A percentile compares a stretch with the other conserved stretches of the same genome.
phyloP scores from a whole-genome alignment of 2,888 invertebrate genomes.

The Phymatocera aterrima region DNA sequence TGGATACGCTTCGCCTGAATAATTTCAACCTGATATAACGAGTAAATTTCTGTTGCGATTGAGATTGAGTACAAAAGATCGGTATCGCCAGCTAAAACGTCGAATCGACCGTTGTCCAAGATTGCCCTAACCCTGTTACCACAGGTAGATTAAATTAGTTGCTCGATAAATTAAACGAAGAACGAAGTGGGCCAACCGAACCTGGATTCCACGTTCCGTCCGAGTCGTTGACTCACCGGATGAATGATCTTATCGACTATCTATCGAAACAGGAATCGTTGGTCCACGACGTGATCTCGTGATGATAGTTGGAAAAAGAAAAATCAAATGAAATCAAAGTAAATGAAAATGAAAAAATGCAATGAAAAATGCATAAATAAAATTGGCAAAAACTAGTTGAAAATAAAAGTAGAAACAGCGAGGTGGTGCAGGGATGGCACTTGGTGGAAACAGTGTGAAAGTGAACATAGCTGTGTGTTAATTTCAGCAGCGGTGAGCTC shows the following conservation, averaged over 20 bases:
- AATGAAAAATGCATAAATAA: background rate
- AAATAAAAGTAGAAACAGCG: constrained; percentile 49
- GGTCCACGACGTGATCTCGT: constrained; percentile 30
- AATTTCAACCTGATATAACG: background rate
- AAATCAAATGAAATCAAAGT: constrained; percentile 2
- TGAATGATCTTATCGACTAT: background rate
- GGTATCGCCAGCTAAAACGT: constrained; percentile 10
- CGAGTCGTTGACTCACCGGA: background rate
- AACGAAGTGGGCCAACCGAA: constrained; percentile 34
- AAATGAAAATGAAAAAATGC: background rate
- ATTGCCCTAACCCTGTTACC: constrained; percentile 59
- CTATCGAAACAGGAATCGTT: constrained; percentile 16
- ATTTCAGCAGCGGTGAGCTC: constrained; percentile 73
- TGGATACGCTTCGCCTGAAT: background rate
- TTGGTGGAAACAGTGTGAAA: constrained; percentile 61
- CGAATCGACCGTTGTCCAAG: constrained; percentile 55
- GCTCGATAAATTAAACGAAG: constrained; percentile 14
- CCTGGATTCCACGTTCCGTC: background rate
- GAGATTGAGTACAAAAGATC: constrained; percentile 21
- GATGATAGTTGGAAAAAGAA: constrained; percentile 24
- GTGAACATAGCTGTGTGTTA: constrained; percentile 65
- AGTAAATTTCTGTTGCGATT: background rate
- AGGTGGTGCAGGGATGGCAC: constrained; percentile 57
- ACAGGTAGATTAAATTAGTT: constrained; percentile 48
- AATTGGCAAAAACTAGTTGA: background rate